A percentile compares a stretch with the other conserved stretches of the same genome.
phyloP scores from a whole-genome alignment of 2,888 invertebrate species.

The Ennomos quercinarius region DNA sequence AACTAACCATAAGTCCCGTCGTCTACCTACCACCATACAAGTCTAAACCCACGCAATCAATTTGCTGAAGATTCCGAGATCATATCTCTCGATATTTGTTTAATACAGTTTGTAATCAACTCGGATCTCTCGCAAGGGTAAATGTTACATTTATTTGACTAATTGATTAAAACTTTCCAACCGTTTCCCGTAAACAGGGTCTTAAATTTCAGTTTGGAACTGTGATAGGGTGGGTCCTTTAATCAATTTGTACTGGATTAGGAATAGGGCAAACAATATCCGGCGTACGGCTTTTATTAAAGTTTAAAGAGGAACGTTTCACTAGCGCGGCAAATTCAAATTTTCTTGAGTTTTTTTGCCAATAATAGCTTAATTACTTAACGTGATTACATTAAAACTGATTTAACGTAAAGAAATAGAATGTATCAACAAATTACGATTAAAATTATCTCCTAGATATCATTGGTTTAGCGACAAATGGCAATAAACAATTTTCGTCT shows the following conservation, averaged over 20 bases:
- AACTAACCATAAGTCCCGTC: too few species aligned
- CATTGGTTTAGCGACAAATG: too few species aligned
- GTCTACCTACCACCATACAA: too few species aligned
- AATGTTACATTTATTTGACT: slow-evolving; percentile 39
- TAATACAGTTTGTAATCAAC: slow-evolving; percentile 33
- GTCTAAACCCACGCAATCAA: background rate
- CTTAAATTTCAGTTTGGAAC: slow-evolving; percentile 40
- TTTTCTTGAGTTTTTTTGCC: too few species aligned
- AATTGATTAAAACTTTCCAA: slow-evolving; percentile 40
- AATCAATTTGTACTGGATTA: slow-evolving; percentile 44
- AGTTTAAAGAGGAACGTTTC: too few species aligned
- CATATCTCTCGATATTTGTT: slow-evolving; percentile 20
- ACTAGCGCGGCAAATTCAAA: too few species aligned
- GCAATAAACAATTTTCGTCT: too few species aligned
- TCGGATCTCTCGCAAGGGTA: slow-evolving; percentile 28
- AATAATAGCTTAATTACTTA: too few species aligned
- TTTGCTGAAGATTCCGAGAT: slow-evolving; percentile 7
- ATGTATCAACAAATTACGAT: too few species aligned
- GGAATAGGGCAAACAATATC: slow-evolving; percentile 11
- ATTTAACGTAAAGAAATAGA: too few species aligned
- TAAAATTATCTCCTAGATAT: too few species aligned
- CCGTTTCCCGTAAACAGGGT: slow-evolving; percentile 38
- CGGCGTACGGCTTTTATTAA: background rate
- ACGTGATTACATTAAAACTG: too few species aligned
- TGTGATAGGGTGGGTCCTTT: slow-evolving; percentile 34